Evolutionary conservation across 1,140 invertebrate genomes (phyloP), one percentile per base, ranked within the genome.

Genomic region (Drosophila lini): DNA sequence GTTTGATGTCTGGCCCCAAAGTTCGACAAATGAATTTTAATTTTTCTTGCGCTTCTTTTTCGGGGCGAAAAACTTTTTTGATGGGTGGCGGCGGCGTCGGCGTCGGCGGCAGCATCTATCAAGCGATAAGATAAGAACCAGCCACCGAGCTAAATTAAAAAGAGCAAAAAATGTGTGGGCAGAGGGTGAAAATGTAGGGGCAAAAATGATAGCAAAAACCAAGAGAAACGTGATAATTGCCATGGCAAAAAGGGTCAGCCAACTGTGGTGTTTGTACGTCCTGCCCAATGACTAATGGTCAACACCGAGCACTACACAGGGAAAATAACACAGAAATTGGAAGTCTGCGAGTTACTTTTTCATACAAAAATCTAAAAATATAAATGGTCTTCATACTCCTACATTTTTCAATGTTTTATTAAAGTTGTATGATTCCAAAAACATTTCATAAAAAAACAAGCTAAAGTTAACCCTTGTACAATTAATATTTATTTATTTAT

Each of bases 201-300:
- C n/a, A 34, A 65, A 65, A 75, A 63, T 75, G 73, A 75, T 48
- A 75, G 59, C 61, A 58, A 50, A 61, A 74, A 65, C 44, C 42
- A 28, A 50, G 60, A 60, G 77, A 77, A 80, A 83, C 83, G 80
- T 88, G 83, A 88, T 86, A 86, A 86, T 86, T 86, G 83, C 83
- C 71, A 74, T 60, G 77, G 80, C 83, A 70, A 81, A 88, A 80
- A 88, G 83, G 83, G 80, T 83, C 83, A 78, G 64, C 82, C 82
- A 79, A 58, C 79, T 76, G 78, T 58, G 68, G 41, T 60, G 28
- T 53, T 42, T 31, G 57, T 61, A 55, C 45, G 59, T 55, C 61
- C 68, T 40, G 57, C 52, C 63, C 69, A 83, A 84, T 88, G 84
- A 88, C 67, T 84, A 89, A 89, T 88, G 81, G 80, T 77, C 84